Percentiles rank a stretch among this genome's conserved stretches.
phyloP scores from a whole-genome alignment of 2,888 invertebrate species.

The Lordiphosa andalusiaca region DNA sequence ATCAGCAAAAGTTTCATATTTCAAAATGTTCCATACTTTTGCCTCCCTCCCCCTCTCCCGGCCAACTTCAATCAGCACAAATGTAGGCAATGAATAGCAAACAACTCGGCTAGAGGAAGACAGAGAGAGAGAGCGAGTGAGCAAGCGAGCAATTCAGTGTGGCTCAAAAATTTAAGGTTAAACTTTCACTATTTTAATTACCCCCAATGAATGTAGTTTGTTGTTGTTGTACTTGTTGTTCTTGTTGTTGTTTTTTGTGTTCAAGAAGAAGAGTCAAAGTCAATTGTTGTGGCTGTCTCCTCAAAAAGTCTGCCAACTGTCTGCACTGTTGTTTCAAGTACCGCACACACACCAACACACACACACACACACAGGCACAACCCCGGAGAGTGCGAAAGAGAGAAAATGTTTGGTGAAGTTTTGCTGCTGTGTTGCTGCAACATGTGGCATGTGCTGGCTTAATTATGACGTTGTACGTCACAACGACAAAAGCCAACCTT shows the following conservation, averaged over 20 bases:
- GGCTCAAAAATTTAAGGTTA: conserved; percentile 1
- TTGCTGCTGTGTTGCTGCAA: conserved; percentile 45
- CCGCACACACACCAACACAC: conserved; percentile 37
- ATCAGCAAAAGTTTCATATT: too few relatives aligned
- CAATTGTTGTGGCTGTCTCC: conserved; percentile 28
- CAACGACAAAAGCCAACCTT: conserved; percentile 47
- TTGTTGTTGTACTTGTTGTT: too few relatives aligned
- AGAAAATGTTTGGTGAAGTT: conserved; percentile 44
- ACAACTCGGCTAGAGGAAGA: background rate
- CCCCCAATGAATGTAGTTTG: conserved; percentile 43
- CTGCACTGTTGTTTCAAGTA: conserved; percentile 59
- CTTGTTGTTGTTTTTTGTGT: conserved; percentile 12
- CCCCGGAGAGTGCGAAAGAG: background rate
- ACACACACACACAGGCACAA: too few relatives aligned
- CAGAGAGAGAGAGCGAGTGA: background rate
- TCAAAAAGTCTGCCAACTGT: conserved; percentile 64
- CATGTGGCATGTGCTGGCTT: conserved; percentile 58
- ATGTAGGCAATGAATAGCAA: conserved; percentile 54
- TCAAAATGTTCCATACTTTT: too few relatives aligned
- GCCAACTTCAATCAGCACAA: conserved; percentile 40
- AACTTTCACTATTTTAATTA: conserved; percentile 75
- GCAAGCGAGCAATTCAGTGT: background rate
- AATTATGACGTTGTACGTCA: conserved; percentile 61
- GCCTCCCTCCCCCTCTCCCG: too few relatives aligned
- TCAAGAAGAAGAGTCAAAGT: background rate